Evolutionary conservation across 2,113 vertebrate species (phyloP), one percentile per base, ranked within the genome.

Genomic region (Dasypus novemcinctus): DNA sequence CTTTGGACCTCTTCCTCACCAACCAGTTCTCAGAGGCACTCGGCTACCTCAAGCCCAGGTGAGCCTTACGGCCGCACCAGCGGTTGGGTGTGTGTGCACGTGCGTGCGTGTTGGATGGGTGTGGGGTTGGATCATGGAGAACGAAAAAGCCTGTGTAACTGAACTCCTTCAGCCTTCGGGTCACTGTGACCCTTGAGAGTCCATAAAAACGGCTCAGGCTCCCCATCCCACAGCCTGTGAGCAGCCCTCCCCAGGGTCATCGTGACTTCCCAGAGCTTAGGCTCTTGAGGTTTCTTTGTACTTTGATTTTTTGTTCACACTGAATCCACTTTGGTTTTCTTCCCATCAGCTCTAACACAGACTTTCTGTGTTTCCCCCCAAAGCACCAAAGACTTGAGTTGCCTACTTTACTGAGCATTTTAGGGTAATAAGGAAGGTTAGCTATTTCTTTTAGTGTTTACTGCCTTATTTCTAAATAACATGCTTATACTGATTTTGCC

Each of bases 11-110:
- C 94, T 99, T 99, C 97, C 99, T 99, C 94, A 99, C 97, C 97
- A 99, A 99, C 97, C 98, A 99, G 92, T 99, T 99, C 97, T 99
- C 99, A 0, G 99, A 99, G 98, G 99, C 99, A 59, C 98, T 99
- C 98, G 97, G 97, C 86, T 99, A 98, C 95, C 98, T 99, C 87
- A 98, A 97, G 97, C 98, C 98, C 98, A 99, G 99, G 99, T 99
- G 98, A 98, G 98, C 96, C 38, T 13, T 9, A 29, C 33, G 49
- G 25, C 63, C 66, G 1, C 20, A 59, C 2, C 49, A 36, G 36
- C 18, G 66, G 31, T 1, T n/a, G 43, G 82, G 25, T 10, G 63
- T 64, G 23, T 27, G 63, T 31, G 63, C 13, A 27, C 0, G 18
- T 2, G 1, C 5, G 4, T 17, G 46, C 0, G 0, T 8, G 0